Evolutionary conservation across 2,113 vertebrate genomes (phyloP).

Genomic region (Lophura nycthemera): DNA sequence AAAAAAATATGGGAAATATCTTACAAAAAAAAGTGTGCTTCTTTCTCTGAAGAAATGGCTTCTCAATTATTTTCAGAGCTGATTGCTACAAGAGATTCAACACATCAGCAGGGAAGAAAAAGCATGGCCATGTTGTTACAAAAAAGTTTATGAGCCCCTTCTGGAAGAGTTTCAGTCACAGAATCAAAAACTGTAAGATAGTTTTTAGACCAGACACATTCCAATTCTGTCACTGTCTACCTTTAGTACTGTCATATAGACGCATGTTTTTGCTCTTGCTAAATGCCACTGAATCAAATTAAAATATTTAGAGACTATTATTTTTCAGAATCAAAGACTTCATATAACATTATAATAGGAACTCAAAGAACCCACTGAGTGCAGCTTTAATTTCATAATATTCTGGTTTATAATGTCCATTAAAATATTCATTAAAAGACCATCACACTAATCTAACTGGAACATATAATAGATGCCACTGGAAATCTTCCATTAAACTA

Average conservation of each 20-base stretch:
- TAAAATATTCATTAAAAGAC: conserved; percentile 78
- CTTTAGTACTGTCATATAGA: background rate
- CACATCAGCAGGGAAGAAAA: background rate
- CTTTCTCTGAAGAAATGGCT: background rate
- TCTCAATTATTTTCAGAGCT: conserved; percentile 39
- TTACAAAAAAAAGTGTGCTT: background rate
- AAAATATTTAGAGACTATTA: conserved; percentile 52
- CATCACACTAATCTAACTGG: conserved; percentile 76
- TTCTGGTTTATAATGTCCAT: conserved; percentile 75
- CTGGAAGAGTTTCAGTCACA: background rate
- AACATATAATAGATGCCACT: conserved; percentile 69
- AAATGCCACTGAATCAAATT: conserved; percentile 48
- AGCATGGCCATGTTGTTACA: background rate
- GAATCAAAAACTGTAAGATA: background rate
- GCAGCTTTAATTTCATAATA: conserved; percentile 72
- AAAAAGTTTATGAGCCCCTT: background rate
- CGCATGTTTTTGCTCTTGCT: background rate
- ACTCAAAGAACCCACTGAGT: conserved; percentile 62
- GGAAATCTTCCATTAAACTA: conserved; percentile 73
- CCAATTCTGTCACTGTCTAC: conserved; percentile 8
- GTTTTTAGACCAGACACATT: background rate
- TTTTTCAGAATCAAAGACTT: conserved; percentile 63
- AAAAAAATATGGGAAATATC: background rate
- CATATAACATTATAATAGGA: conserved; percentile 47
- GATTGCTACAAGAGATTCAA: conserved; percentile 15